Evolutionary conservation across 1,140 invertebrate genomes (phyloP).

Genomic region (Tetramorium simillimum): DNA sequence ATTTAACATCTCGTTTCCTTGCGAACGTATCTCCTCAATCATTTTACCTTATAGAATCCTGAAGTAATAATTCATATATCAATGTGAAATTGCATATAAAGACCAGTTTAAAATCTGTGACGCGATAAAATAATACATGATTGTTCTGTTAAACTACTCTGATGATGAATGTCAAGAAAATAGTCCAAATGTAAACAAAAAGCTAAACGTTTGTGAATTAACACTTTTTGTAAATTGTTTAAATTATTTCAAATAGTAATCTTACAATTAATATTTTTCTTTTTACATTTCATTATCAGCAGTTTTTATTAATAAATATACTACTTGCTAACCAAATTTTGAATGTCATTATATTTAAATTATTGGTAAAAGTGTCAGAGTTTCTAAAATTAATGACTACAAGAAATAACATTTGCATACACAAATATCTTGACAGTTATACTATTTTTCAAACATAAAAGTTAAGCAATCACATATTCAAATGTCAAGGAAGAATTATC

Average conservation of each 20-base stretch:
- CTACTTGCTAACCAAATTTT: background rate
- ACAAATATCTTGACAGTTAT: background rate
- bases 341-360: background rate
- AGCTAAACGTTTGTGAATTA: background rate
- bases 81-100: background rate
- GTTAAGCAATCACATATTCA: background rate
- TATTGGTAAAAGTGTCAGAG: background rate
- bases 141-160: background rate
- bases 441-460: background rate
- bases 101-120: background rate
- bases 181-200: background rate
- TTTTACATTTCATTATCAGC: background rate
- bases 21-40: constrained; percentile 46
- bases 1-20: constrained; percentile 78
- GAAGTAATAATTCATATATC: constrained; percentile 50
- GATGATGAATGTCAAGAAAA: background rate
- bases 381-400: constrained; percentile 1
- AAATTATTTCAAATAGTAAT: background rate
- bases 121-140: background rate
- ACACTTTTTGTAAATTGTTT: background rate
- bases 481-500: constrained; percentile 13
- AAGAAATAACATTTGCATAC: background rate
- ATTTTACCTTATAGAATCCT: constrained; percentile 62
- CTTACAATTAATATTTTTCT: background rate
- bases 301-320: constrained; percentile 1